Base-by-base conservation (phyloP, 2,797 vertebrate species). In the Nannoperca australis region DNA sequence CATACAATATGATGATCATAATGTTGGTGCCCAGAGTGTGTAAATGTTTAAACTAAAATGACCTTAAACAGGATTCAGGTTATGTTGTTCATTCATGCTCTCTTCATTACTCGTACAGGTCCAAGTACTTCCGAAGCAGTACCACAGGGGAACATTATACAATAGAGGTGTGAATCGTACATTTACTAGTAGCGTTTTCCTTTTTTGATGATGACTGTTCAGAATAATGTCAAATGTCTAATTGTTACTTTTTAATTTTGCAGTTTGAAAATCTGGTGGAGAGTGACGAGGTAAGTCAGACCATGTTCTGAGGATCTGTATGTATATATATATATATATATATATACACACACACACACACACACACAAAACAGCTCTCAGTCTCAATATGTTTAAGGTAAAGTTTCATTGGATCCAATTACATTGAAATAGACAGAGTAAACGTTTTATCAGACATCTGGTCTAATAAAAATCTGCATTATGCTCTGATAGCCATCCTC, bases 201-300 rank as follows among this genome's bases (percentile, higher is more conserved):
- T 47, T 24, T 47, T 49, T 42, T 4, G 24, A 20, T 40, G 0
- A 30, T 17, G 8, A 40, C 1, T 14, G 1, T 66, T 76, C 20
- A 8, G 8, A 11, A 2, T 27, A 20, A n/a, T 47, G 18, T 42
- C 6, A 20, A 7, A n/a, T 32, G 7, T 76, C 66, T 84, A 22
- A 80, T 68, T 73, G 14, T 56, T 53, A 34, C 76, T 56, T 89
- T 91, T 58, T 58, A 45, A 3, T 76, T 92, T 93, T 95, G 34
- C 96, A 99, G 98, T 99, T 99, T 97, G 98, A 99, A 90, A 99
- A 99, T 88, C 95, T 99, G 38, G 98, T 99, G 62, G 98, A 99
- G 91, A 99, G 98, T 13, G 98, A 99, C 92, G 98, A 99, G 94
- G 98, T 99, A 90, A 94, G 97, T 94, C 27, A 70, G 15, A 42